Conservation (phyloP, 2,113 vertebrate genomes). For the Scomber japonicus region DNA sequence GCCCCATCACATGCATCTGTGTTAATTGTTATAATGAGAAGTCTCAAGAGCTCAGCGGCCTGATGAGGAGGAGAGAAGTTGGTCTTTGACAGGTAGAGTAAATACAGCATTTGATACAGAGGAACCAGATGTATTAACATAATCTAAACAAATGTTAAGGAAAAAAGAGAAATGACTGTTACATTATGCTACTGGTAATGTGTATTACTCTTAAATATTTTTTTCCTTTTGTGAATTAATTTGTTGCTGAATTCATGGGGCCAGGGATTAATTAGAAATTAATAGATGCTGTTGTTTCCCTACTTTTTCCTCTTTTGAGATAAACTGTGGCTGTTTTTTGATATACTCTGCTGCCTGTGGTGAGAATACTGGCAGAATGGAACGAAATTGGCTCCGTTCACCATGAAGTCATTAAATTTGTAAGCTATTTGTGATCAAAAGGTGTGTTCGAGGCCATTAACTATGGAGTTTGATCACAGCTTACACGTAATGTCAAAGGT, state of each 20-base stretch:
- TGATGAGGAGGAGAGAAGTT: conserved; percentile 79
- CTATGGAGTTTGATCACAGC: conserved; percentile 67
- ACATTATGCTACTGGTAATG: background rate
- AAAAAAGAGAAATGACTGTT: background rate
- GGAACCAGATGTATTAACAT: background rate
- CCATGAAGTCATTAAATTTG: conserved; percentile 75
- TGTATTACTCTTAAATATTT: conserved; percentile 20
- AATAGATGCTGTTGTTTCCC: conserved; percentile 42
- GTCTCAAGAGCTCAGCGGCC: conserved; percentile 88
- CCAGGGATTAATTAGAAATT: conserved; percentile 51
- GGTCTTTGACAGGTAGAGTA: conserved; percentile 50
- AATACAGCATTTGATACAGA: conserved; percentile 2
- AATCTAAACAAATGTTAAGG: conserved; percentile 10
- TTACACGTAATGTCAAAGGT: conserved; percentile 71
- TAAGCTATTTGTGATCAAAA: conserved; percentile 77
- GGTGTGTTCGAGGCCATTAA: conserved; percentile 74
- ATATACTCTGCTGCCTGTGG: conserved; percentile 55
- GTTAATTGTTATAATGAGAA: conserved; percentile 93
- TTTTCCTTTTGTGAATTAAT: conserved; percentile 39
- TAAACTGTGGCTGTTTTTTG: conserved; percentile 35
- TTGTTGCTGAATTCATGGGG: conserved; percentile 36
- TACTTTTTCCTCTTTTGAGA: conserved; percentile 56
- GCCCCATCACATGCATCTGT: conserved; percentile 91
- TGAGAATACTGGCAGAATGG: conserved; percentile 56
- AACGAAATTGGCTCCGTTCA: conserved; percentile 71